Evolutionary conservation across 2,888 invertebrate species (phyloP).

Genomic region (Antheraea assamensis): DNA sequence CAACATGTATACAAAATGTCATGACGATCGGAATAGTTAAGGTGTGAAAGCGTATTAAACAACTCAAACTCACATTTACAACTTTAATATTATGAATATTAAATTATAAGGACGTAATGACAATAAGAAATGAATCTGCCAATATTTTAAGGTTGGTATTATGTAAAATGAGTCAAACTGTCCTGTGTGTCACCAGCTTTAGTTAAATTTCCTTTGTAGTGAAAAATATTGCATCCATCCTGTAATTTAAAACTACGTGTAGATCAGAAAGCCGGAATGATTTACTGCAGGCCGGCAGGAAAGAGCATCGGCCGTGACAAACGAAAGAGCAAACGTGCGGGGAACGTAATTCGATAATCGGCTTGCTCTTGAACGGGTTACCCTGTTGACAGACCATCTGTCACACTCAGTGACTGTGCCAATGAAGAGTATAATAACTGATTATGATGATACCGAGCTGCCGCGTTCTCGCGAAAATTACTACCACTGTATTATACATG

Average conservation of each 20-base stretch:
- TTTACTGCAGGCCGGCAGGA: slow-evolving; percentile 32
- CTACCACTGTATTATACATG: neutral
- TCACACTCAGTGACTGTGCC: slow-evolving; percentile 54
- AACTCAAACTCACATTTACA: too few species aligned
- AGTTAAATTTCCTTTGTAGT: neutral
- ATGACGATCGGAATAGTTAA: too few species aligned
- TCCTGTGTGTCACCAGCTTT: neutral
- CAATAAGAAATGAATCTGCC: neutral
- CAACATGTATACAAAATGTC: too few species aligned
- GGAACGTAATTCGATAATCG: slow-evolving; percentile 79
- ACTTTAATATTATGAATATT: too few species aligned
- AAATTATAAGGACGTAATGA: neutral
- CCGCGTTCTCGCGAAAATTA: neutral
- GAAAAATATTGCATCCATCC: slow-evolving; percentile 27
- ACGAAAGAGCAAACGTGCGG: slow-evolving; percentile 74
- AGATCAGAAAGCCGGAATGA: slow-evolving; percentile 16
- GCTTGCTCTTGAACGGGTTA: slow-evolving; percentile 71
- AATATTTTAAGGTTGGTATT: neutral
- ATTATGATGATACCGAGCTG: slow-evolving; percentile 21
- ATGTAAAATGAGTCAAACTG: neutral
- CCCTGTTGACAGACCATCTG: slow-evolving; percentile 59
- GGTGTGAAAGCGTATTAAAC: too few species aligned
- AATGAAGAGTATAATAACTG: slow-evolving; percentile 37
- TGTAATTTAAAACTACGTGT: slow-evolving; percentile 23
- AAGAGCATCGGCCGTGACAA: slow-evolving; percentile 74